Conservation (phyloP, 2,113 vertebrate species). For the Corvus hawaiiensis region DNA sequence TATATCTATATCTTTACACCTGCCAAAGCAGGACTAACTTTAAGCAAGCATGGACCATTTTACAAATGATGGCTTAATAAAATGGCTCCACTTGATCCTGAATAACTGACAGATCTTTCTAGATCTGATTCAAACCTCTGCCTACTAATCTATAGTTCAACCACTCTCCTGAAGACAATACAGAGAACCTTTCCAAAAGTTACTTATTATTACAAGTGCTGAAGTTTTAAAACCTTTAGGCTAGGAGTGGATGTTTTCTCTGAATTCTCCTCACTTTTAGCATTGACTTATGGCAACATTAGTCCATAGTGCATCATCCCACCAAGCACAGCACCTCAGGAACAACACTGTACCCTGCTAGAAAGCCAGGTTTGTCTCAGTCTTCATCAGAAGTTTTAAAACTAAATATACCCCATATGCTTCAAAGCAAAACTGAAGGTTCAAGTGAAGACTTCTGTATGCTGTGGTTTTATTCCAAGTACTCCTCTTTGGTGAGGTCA, state of each 20-base stretch:
- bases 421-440: conserved; percentile 50
- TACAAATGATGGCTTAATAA: not conserved
- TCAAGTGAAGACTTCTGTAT: conserved; percentile 42
- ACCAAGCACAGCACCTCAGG: not conserved
- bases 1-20: not conserved
- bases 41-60: not conserved
- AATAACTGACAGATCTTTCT: not conserved
- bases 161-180: not conserved
- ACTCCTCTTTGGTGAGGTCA: conserved; percentile 44
- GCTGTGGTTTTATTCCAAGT: conserved; percentile 44
- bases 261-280: not conserved
- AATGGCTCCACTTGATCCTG: not conserved
- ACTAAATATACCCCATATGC: conserved; percentile 35
- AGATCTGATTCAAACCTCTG: not conserved
- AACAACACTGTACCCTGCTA: conserved; percentile 10
- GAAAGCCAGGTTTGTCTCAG: conserved; percentile 1
- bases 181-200: not conserved
- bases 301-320: not conserved
- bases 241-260: not conserved
- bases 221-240: not conserved
- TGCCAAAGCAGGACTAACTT: not conserved
- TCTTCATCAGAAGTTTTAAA: conserved; percentile 34
- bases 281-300: not conserved
- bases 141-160: not conserved
- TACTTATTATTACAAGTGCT: not conserved